phyloP scores from a whole-genome alignment of 2,888 invertebrate genomes.

The Dasysyrphus tricinctus region DNA sequence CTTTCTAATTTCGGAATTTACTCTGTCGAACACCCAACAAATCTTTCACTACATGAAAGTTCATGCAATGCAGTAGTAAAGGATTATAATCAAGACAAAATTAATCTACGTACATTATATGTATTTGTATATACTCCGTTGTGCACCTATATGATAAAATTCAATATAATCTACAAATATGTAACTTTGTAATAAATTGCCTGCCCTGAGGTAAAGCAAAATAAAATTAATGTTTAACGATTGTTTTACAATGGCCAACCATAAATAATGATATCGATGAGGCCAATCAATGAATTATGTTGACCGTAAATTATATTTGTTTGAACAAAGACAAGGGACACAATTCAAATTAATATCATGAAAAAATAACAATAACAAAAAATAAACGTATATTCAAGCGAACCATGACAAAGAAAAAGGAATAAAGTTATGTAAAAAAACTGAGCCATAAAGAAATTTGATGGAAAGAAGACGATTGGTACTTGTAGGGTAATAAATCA shows the following conservation, averaged over 20 bases:
- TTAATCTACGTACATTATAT: not conserved
- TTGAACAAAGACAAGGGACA: slow-evolving; percentile 1
- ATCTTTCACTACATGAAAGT: too few relatives aligned
- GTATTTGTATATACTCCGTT: too few relatives aligned
- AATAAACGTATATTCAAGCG: not conserved
- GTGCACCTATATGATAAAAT: not conserved
- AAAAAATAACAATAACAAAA: not conserved
- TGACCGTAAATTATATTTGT: slow-evolving; percentile 45
- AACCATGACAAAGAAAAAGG: slow-evolving; percentile 2
- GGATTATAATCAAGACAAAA: not conserved
- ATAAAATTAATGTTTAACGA: slow-evolving; percentile 47
- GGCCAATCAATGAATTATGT: slow-evolving; percentile 16
- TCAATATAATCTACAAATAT: slow-evolving; percentile 37
- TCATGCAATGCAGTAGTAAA: too few relatives aligned
- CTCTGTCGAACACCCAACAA: too few relatives aligned
- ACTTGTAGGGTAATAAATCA: slow-evolving; percentile 13
- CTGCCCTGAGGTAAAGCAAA: slow-evolving; percentile 36
- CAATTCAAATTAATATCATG: slow-evolving; percentile 27
- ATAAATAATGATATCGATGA: slow-evolving; percentile 30
- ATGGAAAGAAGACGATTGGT: not conserved
- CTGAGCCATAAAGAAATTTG: not conserved
- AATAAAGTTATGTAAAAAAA: slow-evolving; percentile 1
- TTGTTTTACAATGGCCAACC: slow-evolving; percentile 40
- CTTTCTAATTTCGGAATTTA: too few relatives aligned
- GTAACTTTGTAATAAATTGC: slow-evolving; percentile 40